Evolutionary conservation across 2,113 vertebrate genomes (phyloP), one percentile per base, ranked within the genome.

Genomic region (Alexandromys fortis): DNA sequence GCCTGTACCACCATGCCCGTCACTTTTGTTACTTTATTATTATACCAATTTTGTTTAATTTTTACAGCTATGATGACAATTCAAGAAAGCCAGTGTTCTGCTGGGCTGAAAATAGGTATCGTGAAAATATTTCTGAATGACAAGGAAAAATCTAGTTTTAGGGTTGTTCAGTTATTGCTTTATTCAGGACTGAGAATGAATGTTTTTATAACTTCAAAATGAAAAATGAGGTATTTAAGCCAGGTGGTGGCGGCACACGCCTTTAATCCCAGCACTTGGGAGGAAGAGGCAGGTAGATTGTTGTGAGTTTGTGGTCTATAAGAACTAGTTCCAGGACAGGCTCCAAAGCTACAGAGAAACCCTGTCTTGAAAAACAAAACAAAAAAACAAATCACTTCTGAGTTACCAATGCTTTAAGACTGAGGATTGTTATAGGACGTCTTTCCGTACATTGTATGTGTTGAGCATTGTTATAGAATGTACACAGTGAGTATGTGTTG

Each of bases 101-200:
- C 58, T 1, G 67, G 38, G 30, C 61, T 83, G 55, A 86, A 93
- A 91, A 76, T 16, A 89, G 35, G 88, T 16, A 92, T 1, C 30
- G 21, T 65, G 86, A 96, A 82, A 95, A 73, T 72, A 81, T 81
- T 93, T 91, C 65, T 91, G 61, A 78, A 78, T 82, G 61, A 75
- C 30, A 93, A 88, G 58, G 42, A 52, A 85, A 94, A 73, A 58
- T 61, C 17, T 79, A 85, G 87, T 16, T 77, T 93, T 87, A 94
- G 47, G 12, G 73, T 52, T 72, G 68, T 22, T 96, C 58, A 75
- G n/a, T 82, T 19, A 91, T 33, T 73, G 47, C 28, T 93, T 97
- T 95, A 65, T 83, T 97, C n/a, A 67, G 21, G 17, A 67, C 5
- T 58, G 61, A 35, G 35, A 94, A 93, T 33, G 7, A 91, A 81